Evolutionary conservation across 2,113 vertebrate species (phyloP).

Genomic region (Indri indri): DNA sequence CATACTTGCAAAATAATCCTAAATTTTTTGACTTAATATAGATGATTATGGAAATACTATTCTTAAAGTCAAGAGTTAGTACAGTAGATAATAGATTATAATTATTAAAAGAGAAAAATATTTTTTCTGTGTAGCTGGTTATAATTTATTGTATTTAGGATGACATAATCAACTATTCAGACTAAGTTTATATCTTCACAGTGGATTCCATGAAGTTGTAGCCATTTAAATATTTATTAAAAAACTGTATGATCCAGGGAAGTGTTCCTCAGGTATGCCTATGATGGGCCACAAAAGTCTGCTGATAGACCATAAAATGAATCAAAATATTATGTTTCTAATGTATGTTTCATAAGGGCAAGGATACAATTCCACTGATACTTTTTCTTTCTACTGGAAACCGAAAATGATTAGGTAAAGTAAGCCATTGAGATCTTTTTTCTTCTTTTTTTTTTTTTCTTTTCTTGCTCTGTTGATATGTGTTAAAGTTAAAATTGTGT

Average conservation of each 20-base stretch:
- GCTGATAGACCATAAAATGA: not conserved
- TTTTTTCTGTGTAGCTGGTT: not conserved
- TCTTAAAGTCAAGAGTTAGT: not conserved
- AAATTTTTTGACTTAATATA: not conserved
- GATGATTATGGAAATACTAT: slow-evolving; percentile 12
- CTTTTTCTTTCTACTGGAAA: not conserved
- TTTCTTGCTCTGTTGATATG: not conserved
- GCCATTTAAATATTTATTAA: not conserved
- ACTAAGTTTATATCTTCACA: not conserved
- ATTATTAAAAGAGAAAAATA: not conserved
- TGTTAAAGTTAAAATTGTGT: not conserved
- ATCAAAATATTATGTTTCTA: not conserved
- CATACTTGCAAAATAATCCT: not conserved
- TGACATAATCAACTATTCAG: not conserved
- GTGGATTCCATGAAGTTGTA: not conserved
- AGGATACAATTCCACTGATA: not conserved
- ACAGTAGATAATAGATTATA: not conserved
- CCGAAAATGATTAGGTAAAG: not conserved
- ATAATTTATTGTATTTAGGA: not conserved
- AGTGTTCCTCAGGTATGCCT: not conserved
- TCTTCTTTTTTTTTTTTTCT: not conserved
- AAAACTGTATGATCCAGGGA: not conserved
- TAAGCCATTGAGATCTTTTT: not conserved
- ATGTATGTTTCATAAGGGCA: too few relatives aligned
- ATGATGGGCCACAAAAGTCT: not conserved